Evolutionary conservation across 1,140 invertebrate genomes (phyloP).

Genomic region (Heliothis virescens): DNA sequence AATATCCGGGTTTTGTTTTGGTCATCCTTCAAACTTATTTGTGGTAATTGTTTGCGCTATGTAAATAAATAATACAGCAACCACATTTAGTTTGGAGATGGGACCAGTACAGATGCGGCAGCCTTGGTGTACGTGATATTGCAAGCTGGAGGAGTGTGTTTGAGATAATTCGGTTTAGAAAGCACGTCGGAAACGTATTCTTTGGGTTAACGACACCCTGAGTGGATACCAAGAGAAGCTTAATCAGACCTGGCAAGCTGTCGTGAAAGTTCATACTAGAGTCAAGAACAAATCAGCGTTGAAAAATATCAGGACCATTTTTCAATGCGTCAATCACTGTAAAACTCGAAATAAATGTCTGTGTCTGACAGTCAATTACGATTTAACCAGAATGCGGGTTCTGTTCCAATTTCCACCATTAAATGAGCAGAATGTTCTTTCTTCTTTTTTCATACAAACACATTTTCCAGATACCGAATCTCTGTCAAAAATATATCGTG

Average conservation of each 20-base stretch:
- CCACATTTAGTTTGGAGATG: neutral
- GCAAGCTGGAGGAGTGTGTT: neutral
- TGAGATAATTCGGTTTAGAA: neutral
- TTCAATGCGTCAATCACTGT: neutral
- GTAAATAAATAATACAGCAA: neutral
- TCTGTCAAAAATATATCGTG: slow-evolving; percentile 8
- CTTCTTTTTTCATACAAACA: neutral
- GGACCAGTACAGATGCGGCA: slow-evolving; percentile 4
- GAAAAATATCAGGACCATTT: neutral
- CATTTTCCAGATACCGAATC: slow-evolving; percentile 13
- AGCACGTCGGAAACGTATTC: slow-evolving; percentile 37
- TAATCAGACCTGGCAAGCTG: slow-evolving; percentile 11
- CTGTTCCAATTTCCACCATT: neutral
- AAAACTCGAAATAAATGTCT: neutral
- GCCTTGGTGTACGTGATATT: slow-evolving; percentile 18
- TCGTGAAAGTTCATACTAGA: neutral
- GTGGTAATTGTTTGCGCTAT: neutral
- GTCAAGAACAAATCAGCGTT: neutral
- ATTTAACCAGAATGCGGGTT: neutral
- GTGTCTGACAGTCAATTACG: neutral
- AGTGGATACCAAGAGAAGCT: neutral
- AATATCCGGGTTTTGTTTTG: slow-evolving; percentile 33
- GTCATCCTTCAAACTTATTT: slow-evolving; percentile 20
- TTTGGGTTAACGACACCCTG: slow-evolving; percentile 5
- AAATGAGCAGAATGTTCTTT: neutral